Evolutionary conservation across 2,113 vertebrate genomes (phyloP), one percentile per base, ranked within the genome.

Genomic region (Bagarius yarrelli): DNA sequence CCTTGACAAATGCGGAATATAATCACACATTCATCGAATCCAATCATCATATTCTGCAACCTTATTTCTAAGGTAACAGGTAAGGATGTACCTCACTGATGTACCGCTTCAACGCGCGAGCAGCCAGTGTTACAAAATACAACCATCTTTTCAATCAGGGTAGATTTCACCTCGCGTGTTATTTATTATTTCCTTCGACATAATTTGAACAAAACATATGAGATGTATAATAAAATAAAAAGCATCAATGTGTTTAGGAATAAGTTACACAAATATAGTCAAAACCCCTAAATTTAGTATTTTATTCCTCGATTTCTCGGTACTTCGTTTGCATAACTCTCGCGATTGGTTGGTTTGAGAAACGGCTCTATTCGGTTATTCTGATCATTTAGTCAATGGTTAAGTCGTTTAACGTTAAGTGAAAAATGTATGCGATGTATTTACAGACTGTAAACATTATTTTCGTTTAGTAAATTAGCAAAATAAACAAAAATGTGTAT

Each of bases 71-170:
- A 85, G 78, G 55, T 72, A 78, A 75, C 81, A 85, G 78, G 78
- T 83, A 69, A 85, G 84, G 60, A 75, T 78, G 0, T 70, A 83
- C 60, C 81, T 61, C n/a, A 85, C 84, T 81, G 74, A 81, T n/a
- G 60, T 25, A 3, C 4, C 2, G 0, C 0, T 0, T 0, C 0
- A 0, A 0, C 1, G 2, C 1, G 0, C 8, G 4, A 13, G n/a
- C 11, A 1, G 9, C 16, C 27, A 0, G 12, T 0, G 23, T 50
- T 69, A 50, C 9, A 3, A 34, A 81, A 40, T 4, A 3, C 0
- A n/a, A 44, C 12, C 0, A 15, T 11, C 1, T 85, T 81, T 27
- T 30, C 73, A 2, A 55, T 53, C 15, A 83, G 5, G 84, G 84
- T 83, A 11, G 14, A 0, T n/a, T 34, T 8, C 3, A 0, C 1